phyloP scores from a whole-genome alignment of 1,140 invertebrate species.

The Drosophila orena region DNA sequence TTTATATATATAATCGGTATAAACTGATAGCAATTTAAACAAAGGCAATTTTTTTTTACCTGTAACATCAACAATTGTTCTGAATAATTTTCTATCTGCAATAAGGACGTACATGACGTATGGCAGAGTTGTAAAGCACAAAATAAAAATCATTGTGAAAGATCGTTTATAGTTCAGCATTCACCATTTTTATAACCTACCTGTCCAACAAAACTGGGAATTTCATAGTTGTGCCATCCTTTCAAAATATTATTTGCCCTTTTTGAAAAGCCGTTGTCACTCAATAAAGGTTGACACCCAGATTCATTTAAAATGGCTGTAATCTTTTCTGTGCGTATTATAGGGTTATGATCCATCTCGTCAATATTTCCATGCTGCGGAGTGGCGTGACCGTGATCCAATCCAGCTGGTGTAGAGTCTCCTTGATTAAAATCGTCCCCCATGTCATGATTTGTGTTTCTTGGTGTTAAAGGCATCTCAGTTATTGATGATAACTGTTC shows the following conservation, averaged over 20 bases:
- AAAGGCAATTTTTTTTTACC: too few relatives aligned
- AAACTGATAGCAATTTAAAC: too few relatives aligned
- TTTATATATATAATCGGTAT: too few relatives aligned
- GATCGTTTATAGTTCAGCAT: too few relatives aligned
- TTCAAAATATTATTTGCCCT: constrained; percentile 87
- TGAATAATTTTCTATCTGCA: too few relatives aligned
- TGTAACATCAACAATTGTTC: too few relatives aligned
- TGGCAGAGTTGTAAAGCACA: too few relatives aligned
- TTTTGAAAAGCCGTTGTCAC: constrained; percentile 46
- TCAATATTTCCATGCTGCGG: constrained; percentile 85
- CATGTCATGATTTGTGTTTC: constrained; percentile 72
- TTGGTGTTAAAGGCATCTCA: constrained; percentile 75
- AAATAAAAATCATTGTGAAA: too few relatives aligned
- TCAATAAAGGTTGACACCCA: constrained; percentile 24
- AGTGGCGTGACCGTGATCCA: constrained; percentile 86
- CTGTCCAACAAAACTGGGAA: constrained; percentile 90
- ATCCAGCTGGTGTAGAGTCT: constrained; percentile 85
- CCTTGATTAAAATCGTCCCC: constrained; percentile 86
- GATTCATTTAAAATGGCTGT: constrained; percentile 77
- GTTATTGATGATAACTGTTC: constrained; percentile 74
- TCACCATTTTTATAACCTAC: constrained; percentile 7
- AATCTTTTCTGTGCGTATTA: constrained; percentile 85
- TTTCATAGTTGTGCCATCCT: constrained; percentile 93
- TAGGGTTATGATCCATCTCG: constrained; percentile 86
- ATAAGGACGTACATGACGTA: too few relatives aligned